Base-by-base conservation (phyloP, 1,140 invertebrate species). In the Plectrocnemia conspersa region DNA sequence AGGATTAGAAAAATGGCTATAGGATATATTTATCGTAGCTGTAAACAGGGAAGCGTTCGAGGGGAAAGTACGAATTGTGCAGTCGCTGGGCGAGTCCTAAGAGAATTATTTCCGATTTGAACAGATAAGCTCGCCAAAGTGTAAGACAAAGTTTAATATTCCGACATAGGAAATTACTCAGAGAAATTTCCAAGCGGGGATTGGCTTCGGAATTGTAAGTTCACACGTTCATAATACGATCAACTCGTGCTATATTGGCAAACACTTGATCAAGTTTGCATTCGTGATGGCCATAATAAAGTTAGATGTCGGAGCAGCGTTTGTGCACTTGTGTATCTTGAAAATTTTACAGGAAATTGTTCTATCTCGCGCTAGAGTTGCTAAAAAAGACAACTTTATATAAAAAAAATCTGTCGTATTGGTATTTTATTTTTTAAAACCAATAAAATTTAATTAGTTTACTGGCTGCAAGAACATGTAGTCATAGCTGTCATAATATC, bases 81-180 rank as follows among this genome's bases (percentile, higher is more conserved):
- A 38, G 33, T 33, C 18, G 22, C 33, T 23, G 44, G 19, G 33
- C 38, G 21, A 22, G 15, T 49, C 32, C 32, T 19, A 40, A 9
- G 36, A 16, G 36, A 40, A 24, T 40, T 40, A 52, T 49, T 49
- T 49, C 46, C 46, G 36, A 40, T 52, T 24, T 36, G 49, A 21
- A 32, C 13, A 40, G 49, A 52, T 52, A 52, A 52, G 36, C 49
- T 41, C 33, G 15, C 16, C 35, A 40, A 35, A 35, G 9, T 38
- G 25, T 35, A 52, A 52, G 33, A 40, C 27, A 22, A 52, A 52
- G 49, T 52, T 52, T 38, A 35, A 36, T 22, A 52, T 52, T 52
- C 36, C 49, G 27, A 52, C 49, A 52, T 33, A 52, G 49, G 49
- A 52, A 52, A 52, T 52, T 52, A 52, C 49, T 52, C 49, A 52